A percentile compares a stretch with the other conserved stretches of the same genome.
These are phyloP conservation scores for Pachydiplax longipennis DNA, from an alignment of 2,888 invertebrate genomes.

Conservation along the genomic window DNA sequence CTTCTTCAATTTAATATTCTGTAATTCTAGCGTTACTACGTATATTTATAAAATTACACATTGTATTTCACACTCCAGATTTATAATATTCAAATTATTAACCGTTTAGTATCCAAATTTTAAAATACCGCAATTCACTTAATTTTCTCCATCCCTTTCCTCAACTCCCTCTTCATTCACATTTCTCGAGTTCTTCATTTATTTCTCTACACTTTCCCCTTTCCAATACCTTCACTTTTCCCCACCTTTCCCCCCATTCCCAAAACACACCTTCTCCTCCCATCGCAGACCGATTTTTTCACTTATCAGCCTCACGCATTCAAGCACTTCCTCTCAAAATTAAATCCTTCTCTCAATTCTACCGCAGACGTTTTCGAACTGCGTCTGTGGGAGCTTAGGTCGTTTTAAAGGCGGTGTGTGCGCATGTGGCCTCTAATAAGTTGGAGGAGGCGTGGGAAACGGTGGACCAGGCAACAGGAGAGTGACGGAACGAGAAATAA, in stretches of 20 bases:
- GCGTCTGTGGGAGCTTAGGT: not conserved
- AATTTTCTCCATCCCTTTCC: too few species aligned
- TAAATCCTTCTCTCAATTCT: not conserved
- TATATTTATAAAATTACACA: too few species aligned
- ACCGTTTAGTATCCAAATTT: too few species aligned
- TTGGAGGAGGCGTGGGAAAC: not conserved
- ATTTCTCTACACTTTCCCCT: too few species aligned
- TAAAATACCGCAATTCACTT: too few species aligned
- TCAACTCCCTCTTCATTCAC: too few species aligned
- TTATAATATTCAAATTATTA: too few species aligned
- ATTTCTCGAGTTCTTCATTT: too few species aligned
- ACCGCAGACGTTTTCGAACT: not conserved
- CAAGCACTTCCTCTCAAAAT: not conserved
- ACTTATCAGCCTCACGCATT: not conserved
- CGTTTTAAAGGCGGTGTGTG: not conserved
- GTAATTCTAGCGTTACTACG: too few species aligned
- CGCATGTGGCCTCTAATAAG: not conserved
- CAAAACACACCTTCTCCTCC: not conserved
- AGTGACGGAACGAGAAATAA: not conserved
- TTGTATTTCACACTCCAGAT: too few species aligned
- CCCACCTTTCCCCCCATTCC: not conserved
- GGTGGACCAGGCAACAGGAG: not conserved
- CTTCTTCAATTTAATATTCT: too few species aligned
- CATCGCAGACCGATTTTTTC: not conserved
- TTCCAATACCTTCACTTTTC: not conserved